Conservation (phyloP, 2,113 vertebrate species). For the Brachyistius frenatus region DNA sequence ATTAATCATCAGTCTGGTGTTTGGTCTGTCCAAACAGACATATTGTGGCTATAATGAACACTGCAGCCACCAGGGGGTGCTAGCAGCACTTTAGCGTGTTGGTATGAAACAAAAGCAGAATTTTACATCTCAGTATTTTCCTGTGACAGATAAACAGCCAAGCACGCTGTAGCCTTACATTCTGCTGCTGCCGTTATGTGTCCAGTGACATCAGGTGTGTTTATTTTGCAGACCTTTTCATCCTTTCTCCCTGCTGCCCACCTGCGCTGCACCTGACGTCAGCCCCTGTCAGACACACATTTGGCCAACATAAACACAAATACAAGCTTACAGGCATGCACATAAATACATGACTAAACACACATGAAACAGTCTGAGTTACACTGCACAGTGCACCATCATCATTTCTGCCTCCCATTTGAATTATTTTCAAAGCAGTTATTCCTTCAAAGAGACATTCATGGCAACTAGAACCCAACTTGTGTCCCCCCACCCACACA, state of each 20-base stretch:
- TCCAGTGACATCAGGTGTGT: conserved; percentile 76
- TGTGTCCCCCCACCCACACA: conserved; percentile 42
- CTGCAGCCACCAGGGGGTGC: neutral
- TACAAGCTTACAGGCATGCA: conserved; percentile 7
- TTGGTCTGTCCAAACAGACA: neutral
- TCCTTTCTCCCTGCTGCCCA: conserved; percentile 70
- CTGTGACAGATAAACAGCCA: conserved; percentile 4
- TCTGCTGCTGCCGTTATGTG: conserved; percentile 12
- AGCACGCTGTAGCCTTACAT: conserved; percentile 20
- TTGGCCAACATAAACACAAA: conserved; percentile 15
- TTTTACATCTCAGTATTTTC: neutral
- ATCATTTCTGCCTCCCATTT: conserved; percentile 61
- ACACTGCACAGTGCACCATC: conserved; percentile 37
- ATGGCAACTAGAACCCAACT: conserved; percentile 51
- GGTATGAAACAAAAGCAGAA: neutral
- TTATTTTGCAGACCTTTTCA: conserved; percentile 74
- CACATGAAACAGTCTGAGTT: conserved; percentile 38
- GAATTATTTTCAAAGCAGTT: conserved; percentile 70
- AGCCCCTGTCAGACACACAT: conserved; percentile 47
- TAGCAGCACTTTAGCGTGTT: neutral
- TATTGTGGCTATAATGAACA: neutral
- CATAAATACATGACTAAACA: conserved; percentile 25
- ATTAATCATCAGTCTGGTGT: too few species aligned
- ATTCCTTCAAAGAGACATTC: conserved; percentile 64
- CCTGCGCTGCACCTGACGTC: conserved; percentile 75